Base-by-base conservation (phyloP, 2,888 invertebrate species). In the Osmoderma eremita region DNA sequence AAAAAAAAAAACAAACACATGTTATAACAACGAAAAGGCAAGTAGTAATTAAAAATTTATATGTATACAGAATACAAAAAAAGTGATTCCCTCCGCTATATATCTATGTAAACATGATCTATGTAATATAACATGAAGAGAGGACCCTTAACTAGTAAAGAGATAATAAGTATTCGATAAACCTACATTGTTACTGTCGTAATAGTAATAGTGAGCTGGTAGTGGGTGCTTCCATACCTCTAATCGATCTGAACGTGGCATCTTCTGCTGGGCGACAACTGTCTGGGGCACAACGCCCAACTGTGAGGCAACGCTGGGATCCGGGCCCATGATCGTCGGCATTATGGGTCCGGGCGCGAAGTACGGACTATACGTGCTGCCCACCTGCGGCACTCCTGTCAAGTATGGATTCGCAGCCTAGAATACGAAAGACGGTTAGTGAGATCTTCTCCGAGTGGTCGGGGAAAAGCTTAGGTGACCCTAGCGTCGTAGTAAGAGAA, bases 181-280 rank as follows among this genome's bases (percentile, higher is more conserved):
- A 54, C 39, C 49, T 42, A 65, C 3, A 38, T 53, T 41, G 30
- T 30, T 30, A 30, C 6, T 30, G 42, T 53, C 18, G 18, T 24
- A 42, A 41, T 51, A 17, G 39, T 63, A 63, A 18, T 50, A 39
- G 5, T 20, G 13, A n/a, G 30, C 13, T 42, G 30, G 17, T 61
- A 61, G 30, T 53, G 51, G 53, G 18, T 15, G 5, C 13, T 63
- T 70, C 64, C 91, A 89, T 89, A 96, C 97, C 95, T 97, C 96
- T 86, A 97, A 90, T 87, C 97, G 90, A 86, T 96, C 96, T 83
- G 95, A 92, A 85, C 96, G 91, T 78, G 94, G 93, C 88, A 95
- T 88, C 87, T 97, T 96, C 87, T 95, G 95, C 86, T 95, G 92
- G 78, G 88, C 84, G 85, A 91, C 92, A 83, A 91, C 94, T 83